phyloP scores from a whole-genome alignment of 2,113 vertebrate genomes.

The Chlamydotis undulata region DNA sequence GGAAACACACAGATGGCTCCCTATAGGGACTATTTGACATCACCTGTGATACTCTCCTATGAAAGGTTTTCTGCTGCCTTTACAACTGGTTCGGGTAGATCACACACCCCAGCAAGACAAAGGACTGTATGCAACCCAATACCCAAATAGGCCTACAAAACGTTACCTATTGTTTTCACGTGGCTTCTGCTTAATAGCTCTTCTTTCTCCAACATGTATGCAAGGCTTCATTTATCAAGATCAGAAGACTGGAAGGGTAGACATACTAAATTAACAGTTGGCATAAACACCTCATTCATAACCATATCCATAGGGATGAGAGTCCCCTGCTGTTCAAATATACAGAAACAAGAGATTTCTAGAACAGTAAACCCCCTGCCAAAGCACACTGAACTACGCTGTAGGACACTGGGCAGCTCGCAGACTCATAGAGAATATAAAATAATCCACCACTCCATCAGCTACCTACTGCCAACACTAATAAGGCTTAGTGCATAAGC shows the following conservation, averaged over 20 bases:
- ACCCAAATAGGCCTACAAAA: neutral
- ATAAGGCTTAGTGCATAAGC: neutral
- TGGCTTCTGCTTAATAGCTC: neutral
- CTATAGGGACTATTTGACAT: neutral
- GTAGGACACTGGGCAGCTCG: neutral
- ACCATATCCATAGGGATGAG: neutral
- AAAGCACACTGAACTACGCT: neutral
- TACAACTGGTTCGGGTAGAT: neutral
- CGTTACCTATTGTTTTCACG: accelerated
- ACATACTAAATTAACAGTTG: neutral
- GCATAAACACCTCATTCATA: neutral
- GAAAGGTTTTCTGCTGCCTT: neutral
- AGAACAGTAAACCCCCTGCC: neutral
- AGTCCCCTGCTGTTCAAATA: neutral
- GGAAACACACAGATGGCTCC: neutral
- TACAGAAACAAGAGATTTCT: neutral
- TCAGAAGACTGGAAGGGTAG: neutral
- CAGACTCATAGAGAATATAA: neutral
- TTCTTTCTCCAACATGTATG: neutral
- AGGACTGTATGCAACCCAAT: neutral
- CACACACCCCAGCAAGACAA: neutral
- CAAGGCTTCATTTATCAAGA: neutral
- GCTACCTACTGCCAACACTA: neutral
- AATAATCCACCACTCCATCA: neutral
- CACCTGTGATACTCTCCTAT: neutral